Percentiles rank a stretch among this genome's conserved stretches.
Conservation (phyloP, 2,797 vertebrate genomes). For the Neosalanx taihuensis region DNA sequence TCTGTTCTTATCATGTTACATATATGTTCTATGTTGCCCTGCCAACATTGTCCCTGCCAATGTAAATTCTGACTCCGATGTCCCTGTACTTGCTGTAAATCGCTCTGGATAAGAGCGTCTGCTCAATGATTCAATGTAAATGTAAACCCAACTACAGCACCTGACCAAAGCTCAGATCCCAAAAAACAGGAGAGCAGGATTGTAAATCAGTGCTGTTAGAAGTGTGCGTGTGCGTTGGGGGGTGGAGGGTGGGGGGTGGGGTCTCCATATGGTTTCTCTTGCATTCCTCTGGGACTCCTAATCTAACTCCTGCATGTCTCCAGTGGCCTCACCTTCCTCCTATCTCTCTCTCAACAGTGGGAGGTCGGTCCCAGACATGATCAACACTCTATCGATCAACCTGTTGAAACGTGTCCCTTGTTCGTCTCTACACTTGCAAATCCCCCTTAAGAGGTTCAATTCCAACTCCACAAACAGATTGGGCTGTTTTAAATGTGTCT, state of each 20-base stretch:
- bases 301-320: slow-evolving; percentile 60
- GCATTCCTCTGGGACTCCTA: slow-evolving; percentile 71
- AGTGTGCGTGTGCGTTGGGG: neutral
- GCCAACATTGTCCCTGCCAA: too few relatives aligned
- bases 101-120: too few relatives aligned
- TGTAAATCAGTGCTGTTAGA: neutral
- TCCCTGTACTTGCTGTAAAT: too few relatives aligned
- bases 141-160: too few relatives aligned
- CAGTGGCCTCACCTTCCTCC: neutral
- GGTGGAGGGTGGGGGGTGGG: slow-evolving; percentile 41
- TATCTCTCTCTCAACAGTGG: neutral
- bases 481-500: neutral
- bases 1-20: too few relatives aligned
- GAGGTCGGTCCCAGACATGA: neutral
- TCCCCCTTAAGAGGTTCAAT: neutral
- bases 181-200: too few relatives aligned
- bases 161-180: too few relatives aligned
- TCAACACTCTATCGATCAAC: neutral
- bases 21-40: too few relatives aligned
- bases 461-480: neutral
- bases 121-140: too few relatives aligned
- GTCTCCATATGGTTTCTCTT: slow-evolving; percentile 50
- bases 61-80: too few relatives aligned
- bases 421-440: neutral
- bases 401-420: neutral